A percentile compares a stretch with the other conserved stretches of the same genome.
Evolutionary conservation across 2,888 invertebrate species (phyloP).

Genomic region (Cataglyphis livida): DNA sequence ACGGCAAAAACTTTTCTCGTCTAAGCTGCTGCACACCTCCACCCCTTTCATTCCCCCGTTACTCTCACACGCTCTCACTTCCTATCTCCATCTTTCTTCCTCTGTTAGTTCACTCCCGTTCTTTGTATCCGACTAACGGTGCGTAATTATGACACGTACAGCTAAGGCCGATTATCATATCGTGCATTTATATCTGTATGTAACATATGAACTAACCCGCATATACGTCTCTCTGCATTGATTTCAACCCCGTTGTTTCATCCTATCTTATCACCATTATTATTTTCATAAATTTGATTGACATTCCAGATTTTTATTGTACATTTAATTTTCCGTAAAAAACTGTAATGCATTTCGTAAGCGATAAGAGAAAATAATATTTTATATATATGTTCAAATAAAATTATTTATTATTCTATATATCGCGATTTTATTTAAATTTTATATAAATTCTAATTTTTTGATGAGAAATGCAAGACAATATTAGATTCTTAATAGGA

Average conservation of each 20-base stretch:
- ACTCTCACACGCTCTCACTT: conserved; percentile 6
- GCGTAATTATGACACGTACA: conserved; percentile 32
- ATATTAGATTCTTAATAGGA: not conserved
- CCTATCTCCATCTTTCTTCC: conserved; percentile 40
- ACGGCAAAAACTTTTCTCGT: conserved; percentile 56
- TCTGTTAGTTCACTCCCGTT: conserved; percentile 10
- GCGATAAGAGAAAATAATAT: not conserved
- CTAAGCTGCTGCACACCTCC: conserved; percentile 17
- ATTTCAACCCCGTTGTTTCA: conserved; percentile 1
- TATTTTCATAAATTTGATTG: not conserved
- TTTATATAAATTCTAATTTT: not conserved
- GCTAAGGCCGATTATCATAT: conserved; percentile 6
- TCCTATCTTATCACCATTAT: not conserved
- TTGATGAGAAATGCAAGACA: not conserved
- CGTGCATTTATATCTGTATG: not conserved
- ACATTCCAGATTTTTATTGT: not conserved
- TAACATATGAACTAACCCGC: not conserved
- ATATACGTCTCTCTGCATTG: not conserved
- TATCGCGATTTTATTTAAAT: not conserved
- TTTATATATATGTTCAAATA: not conserved
- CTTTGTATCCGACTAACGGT: not conserved
- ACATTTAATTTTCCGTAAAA: not conserved
- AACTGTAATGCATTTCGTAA: not conserved
- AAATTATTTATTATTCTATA: not conserved
- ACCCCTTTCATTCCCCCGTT: conserved; percentile 8